These are phyloP conservation scores for Globicephala melas DNA, from an alignment of 2,113 vertebrate species.

Conservation along the genomic window DNA sequence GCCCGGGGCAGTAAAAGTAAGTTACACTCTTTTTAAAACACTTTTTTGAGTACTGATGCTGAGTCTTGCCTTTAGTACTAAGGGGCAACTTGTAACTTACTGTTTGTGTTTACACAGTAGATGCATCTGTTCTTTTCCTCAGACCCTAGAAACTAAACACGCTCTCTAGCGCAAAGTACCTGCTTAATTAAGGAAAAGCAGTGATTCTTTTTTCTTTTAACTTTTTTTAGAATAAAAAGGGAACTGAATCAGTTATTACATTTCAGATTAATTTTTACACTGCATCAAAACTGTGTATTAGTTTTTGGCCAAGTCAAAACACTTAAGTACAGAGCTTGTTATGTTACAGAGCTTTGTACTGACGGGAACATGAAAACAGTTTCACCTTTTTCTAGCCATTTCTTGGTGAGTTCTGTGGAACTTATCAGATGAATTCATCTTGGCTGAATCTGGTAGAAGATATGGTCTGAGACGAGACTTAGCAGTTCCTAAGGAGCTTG, in stretches of 20 bases:
- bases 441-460: slow-evolving; percentile 10
- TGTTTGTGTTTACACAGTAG: slow-evolving; percentile 52
- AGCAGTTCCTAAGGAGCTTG: not conserved
- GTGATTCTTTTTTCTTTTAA: not conserved
- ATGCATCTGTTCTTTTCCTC: slow-evolving; percentile 36
- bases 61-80: slow-evolving; percentile 63
- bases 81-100: slow-evolving; percentile 69
- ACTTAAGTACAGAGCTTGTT: not conserved
- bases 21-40: slow-evolving; percentile 64
- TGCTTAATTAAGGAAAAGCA: slow-evolving; percentile 46
- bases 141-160: not conserved
- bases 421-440: not conserved
- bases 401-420: slow-evolving; percentile 3
- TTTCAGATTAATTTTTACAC: slow-evolving; percentile 50
- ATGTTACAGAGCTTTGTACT: slow-evolving; percentile 10
- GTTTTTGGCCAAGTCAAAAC: slow-evolving; percentile 23
- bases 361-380: not conserved
- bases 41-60: slow-evolving; percentile 60
- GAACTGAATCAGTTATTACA: not conserved
- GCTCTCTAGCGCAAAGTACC: not conserved
- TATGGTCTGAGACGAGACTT: not conserved
- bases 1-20: slow-evolving; percentile 75
- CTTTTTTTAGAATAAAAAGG: slow-evolving; percentile 29
- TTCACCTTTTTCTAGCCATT: slow-evolving; percentile 2
- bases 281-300: not conserved